Percentiles rank a stretch among this genome's conserved stretches.
phyloP scores from a whole-genome alignment of 2,888 invertebrate genomes.

The Xanthia icteritia region DNA sequence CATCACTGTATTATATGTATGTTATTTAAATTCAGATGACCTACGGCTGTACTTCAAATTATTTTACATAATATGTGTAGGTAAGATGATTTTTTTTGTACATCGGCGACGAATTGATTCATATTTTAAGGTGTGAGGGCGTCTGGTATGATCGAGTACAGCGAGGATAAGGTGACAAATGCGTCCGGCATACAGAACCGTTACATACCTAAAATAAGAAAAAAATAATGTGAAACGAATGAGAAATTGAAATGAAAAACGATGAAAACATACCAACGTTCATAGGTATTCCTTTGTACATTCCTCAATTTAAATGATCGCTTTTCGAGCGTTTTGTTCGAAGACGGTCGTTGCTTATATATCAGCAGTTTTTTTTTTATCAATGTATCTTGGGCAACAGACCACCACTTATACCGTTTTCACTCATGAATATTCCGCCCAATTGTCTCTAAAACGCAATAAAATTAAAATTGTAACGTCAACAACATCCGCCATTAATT shows the following conservation, averaged over 20 bases:
- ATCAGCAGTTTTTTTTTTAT: background rate
- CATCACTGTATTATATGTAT: constrained; percentile 21
- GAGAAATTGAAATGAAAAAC: constrained; percentile 26
- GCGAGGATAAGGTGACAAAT: constrained; percentile 39
- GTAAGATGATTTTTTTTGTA: constrained; percentile 22
- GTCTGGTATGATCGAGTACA: constrained; percentile 30
- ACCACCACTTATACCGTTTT: constrained; percentile 53
- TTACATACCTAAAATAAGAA: background rate
- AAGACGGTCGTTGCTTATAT: constrained; percentile 6
- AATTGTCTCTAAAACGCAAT: constrained; percentile 74
- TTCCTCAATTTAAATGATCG: constrained; percentile 31
- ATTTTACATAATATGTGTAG: constrained; percentile 33
- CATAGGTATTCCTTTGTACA: constrained; percentile 18
- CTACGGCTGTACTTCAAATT: constrained; percentile 40
- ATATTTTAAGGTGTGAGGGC: constrained; percentile 24
- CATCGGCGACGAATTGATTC: constrained; percentile 28
- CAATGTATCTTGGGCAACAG: constrained; percentile 59
- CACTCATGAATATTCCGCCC: constrained; percentile 77
- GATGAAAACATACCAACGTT: constrained; percentile 30
- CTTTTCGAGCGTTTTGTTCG: constrained; percentile 15
- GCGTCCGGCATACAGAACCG: constrained; percentile 2
- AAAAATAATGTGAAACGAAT: constrained; percentile 2
- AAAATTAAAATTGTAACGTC: constrained; percentile 77
- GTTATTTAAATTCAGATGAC: constrained; percentile 53
- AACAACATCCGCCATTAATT: constrained; percentile 80